These are phyloP conservation scores for Patiria pectinifera DNA, from an alignment of 53 echinoderm and acorn worm species.

Conservation along the genomic window DNA sequence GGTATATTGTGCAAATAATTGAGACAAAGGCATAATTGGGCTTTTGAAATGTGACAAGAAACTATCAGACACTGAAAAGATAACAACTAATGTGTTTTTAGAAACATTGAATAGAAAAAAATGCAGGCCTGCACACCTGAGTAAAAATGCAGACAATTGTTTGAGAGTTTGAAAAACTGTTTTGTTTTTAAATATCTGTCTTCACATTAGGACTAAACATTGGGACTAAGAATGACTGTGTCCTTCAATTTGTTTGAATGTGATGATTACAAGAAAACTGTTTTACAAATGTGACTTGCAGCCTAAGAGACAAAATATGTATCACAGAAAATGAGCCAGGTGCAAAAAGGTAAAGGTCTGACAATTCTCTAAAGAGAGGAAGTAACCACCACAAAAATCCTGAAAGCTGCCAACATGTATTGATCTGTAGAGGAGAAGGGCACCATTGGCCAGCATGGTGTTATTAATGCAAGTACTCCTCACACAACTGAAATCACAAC, in stretches of 20 bases:
- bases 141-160: neutral
- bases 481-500: constrained; percentile 63
- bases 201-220: too few species aligned
- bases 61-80: too few species aligned
- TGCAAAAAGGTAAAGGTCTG: neutral
- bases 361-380: neutral
- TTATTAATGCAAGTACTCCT: constrained; percentile 38
- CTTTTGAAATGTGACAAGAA: neutral
- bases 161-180: neutral
- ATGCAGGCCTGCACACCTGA: too few species aligned
- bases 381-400: neutral
- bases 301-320: neutral
- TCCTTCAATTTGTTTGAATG: too few species aligned
- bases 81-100: too few species aligned
- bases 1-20: neutral
- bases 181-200: neutral
- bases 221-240: too few species aligned
- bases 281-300: too few species aligned
- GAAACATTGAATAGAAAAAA: too few species aligned
- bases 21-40: neutral
- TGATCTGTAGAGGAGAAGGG: neutral
- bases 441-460: constrained; percentile 16
- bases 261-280: too few species aligned
- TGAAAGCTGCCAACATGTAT: neutral
- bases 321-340: neutral